phyloP scores from a whole-genome alignment of 2,113 vertebrate species.

The Petaurus breviceps region DNA sequence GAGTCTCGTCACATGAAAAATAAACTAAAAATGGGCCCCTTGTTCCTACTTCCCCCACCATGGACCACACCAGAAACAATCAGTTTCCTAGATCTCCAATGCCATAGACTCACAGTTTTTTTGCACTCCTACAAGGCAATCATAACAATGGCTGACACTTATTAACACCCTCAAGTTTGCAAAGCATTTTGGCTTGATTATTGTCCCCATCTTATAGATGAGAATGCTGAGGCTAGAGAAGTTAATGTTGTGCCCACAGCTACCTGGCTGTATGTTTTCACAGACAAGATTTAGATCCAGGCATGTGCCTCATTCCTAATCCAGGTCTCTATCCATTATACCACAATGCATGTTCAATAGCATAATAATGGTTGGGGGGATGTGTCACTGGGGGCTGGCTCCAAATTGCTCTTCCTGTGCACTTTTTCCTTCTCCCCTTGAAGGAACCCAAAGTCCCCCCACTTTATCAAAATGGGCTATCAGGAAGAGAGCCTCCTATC shows the following conservation, averaged over 20 bases:
- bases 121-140: neutral
- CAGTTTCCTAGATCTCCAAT: too few species aligned
- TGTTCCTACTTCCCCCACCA: neutral
- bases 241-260: neutral
- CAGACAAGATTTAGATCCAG: too few species aligned
- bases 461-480: neutral
- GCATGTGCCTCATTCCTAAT: neutral
- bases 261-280: neutral
- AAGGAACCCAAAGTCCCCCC: neutral
- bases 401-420: neutral
- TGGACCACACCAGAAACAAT: neutral
- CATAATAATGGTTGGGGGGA: neutral
- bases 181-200: neutral
- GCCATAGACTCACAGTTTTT: neutral
- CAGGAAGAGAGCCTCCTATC: neutral
- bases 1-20: too few species aligned
- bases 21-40: neutral
- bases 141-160: neutral
- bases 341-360: neutral
- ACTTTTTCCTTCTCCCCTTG: neutral
- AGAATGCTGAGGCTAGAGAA: neutral
- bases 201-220: neutral
- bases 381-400: neutral
- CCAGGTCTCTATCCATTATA: neutral
- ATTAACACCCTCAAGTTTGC: neutral